Percentiles rank a stretch among this genome's conserved stretches.
Conservation (phyloP, 2,888 invertebrate genomes). For the Drosophila sordidula region DNA sequence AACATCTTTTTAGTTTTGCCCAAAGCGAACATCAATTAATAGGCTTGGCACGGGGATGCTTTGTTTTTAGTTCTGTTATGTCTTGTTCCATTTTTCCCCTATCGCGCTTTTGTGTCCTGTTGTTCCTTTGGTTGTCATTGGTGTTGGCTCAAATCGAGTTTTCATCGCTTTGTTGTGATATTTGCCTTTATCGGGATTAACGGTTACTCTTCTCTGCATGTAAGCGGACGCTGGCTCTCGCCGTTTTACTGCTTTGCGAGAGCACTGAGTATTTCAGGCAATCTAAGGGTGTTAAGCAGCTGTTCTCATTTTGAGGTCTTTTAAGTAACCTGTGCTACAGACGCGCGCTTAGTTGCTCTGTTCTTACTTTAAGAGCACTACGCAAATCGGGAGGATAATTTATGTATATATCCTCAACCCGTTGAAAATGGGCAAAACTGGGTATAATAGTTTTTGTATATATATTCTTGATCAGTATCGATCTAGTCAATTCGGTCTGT, state of each 20-base stretch:
- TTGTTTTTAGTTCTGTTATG: slow-evolving; percentile 22
- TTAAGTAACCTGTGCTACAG: no score
- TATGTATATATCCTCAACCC: no score
- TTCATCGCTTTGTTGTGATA: slow-evolving; percentile 59
- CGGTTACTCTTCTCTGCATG: slow-evolving; percentile 16
- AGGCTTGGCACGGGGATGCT: neutral
- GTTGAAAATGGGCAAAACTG: no score
- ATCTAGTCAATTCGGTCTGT: no score
- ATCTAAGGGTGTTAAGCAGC: slow-evolving; percentile 21
- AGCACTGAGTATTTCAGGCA: slow-evolving; percentile 13
- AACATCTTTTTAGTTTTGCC: neutral
- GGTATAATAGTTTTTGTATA: no score
- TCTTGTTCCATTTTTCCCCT: slow-evolving; percentile 4
- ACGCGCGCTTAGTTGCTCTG: no score
- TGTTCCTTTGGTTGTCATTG: slow-evolving; percentile 37
- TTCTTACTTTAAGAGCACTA: no score
- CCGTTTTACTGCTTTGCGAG: slow-evolving; percentile 23
- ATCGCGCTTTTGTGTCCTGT: slow-evolving; percentile 13
- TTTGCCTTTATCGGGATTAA: slow-evolving; percentile 36
- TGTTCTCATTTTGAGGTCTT: neutral
- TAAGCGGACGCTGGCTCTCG: slow-evolving; percentile 29
- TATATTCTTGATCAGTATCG: no score
- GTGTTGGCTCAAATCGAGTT: slow-evolving; percentile 35
- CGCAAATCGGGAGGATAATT: no score
- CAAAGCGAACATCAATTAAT: slow-evolving; percentile 14